These are phyloP conservation scores for Tachysurus vachellii DNA, from an alignment of 2,113 vertebrate species.

Conservation along the genomic window DNA sequence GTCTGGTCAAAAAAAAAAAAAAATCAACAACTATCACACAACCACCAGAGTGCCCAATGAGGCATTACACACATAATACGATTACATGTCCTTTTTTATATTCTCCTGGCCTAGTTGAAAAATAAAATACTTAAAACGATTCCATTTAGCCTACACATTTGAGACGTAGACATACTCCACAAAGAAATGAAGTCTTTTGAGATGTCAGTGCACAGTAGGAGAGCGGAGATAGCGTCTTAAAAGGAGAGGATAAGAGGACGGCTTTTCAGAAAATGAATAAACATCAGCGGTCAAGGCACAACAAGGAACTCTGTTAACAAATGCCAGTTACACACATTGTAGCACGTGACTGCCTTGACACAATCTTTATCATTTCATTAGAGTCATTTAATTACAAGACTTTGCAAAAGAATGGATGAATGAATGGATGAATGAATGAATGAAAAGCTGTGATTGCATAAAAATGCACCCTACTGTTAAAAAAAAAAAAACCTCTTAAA, in stretches of 20 bases:
- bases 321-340: conserved; percentile 13
- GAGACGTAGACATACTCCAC: conserved; percentile 1
- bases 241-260: not conserved
- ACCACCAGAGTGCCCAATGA: not conserved
- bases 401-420: not conserved
- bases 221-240: not conserved
- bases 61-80: not conserved
- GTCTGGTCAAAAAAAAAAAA: not conserved
- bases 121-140: conserved; percentile 16
- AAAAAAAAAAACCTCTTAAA: not conserved
- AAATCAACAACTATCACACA: not conserved
- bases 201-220: conserved; percentile 23
- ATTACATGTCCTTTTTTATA: not conserved
- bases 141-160: conserved; percentile 15
- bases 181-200: conserved; percentile 26
- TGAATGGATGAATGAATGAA: too few species aligned
- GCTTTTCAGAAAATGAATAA: conserved; percentile 24
- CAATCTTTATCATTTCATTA: not conserved
- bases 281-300: not conserved
- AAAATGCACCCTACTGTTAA: not conserved
- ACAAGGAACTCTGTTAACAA: conserved; percentile 2
- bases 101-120: not conserved
- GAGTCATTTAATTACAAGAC: not conserved
- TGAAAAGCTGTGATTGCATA: not conserved
- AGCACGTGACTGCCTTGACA: not conserved